Evolutionary conservation across 2,113 vertebrate genomes (phyloP).

Genomic region (Pontoporia blainvillei): DNA sequence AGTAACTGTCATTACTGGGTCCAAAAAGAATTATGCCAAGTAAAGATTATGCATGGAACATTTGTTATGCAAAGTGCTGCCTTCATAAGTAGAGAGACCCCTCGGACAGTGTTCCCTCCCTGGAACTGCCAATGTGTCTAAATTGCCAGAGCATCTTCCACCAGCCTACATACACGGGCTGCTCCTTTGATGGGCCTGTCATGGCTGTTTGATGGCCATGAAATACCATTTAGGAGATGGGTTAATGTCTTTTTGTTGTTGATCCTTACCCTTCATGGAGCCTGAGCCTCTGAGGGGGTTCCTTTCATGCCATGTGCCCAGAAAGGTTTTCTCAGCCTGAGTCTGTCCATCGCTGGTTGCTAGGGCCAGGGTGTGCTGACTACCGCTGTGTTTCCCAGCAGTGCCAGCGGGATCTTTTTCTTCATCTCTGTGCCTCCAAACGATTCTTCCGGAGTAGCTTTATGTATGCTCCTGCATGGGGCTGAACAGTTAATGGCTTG

Average conservation of each 20-base stretch:
- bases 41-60: background rate
- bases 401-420: background rate
- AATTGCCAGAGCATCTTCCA: background rate
- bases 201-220: conserved; percentile 2
- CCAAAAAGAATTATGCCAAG: background rate
- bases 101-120: background rate
- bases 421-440: background rate
- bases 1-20: background rate
- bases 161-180: background rate
- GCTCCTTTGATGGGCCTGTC: background rate
- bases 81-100: conserved; percentile 1
- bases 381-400: background rate
- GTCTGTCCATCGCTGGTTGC: background rate
- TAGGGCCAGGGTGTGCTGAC: background rate
- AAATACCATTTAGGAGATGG: conserved; percentile 25
- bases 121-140: background rate
- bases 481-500: background rate
- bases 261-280: background rate
- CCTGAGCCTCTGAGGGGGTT: background rate
- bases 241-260: conserved; percentile 17
- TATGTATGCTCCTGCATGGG: background rate
- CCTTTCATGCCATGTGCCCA: background rate
- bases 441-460: background rate
- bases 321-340: background rate
- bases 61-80: background rate